These are phyloP conservation scores for Botia almorhae DNA, from an alignment of 2,797 vertebrate genomes.

Conservation along the genomic window DNA sequence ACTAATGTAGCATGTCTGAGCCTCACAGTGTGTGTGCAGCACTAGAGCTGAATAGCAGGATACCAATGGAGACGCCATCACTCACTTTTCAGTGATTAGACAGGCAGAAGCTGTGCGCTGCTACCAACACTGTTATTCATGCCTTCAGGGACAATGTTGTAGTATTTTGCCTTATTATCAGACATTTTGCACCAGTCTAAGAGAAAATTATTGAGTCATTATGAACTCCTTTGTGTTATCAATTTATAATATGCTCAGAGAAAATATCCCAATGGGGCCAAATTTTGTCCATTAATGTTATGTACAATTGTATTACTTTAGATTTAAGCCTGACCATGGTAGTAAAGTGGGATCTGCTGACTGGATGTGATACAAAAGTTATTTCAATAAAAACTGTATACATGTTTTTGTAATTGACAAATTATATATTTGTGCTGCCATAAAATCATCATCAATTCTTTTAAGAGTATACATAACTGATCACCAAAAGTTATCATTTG, in stretches of 20 bases:
- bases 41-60: not conserved
- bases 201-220: not conserved
- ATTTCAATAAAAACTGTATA: too few relatives aligned
- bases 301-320: not conserved
- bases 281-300: not conserved
- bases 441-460: too few relatives aligned
- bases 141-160: slow-evolving; percentile 53
- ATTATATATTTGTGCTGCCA: not conserved
- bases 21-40: not conserved
- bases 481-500: too few relatives aligned
- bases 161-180: slow-evolving; percentile 5
- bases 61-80: slow-evolving; percentile 9
- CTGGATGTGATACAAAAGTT: not conserved
- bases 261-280: not conserved
- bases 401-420: not conserved
- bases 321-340: not conserved
- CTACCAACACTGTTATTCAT: slow-evolving; percentile 45
- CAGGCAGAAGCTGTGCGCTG: slow-evolving; percentile 19
- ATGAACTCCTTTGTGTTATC: not conserved
- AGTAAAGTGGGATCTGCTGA: not conserved
- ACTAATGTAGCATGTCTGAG: slow-evolving; percentile 14
- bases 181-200: not conserved
- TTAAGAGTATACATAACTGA: too few relatives aligned
- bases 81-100: slow-evolving; percentile 26
- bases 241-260: not conserved